phyloP scores from a whole-genome alignment of 2,113 vertebrate genomes.

The Sander vitreus region DNA sequence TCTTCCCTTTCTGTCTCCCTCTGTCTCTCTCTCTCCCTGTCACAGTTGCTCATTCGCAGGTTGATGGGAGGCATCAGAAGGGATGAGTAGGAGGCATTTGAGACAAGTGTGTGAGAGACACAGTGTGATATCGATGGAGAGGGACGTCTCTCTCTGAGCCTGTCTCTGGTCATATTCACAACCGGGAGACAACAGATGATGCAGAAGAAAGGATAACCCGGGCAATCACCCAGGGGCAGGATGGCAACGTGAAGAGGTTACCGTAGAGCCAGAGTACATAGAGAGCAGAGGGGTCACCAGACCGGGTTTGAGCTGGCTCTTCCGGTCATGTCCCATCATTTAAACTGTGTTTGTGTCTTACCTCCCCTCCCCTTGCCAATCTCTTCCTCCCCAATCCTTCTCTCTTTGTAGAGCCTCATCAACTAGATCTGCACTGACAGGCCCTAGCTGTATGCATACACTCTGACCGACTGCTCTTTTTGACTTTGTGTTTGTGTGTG shows the following conservation, averaged over 20 bases:
- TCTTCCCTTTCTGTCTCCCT: conserved; percentile 45
- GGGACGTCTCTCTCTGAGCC: conserved; percentile 77
- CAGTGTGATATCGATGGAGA: conserved; percentile 62
- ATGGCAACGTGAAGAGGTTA: conserved; percentile 51
- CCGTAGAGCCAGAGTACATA: conserved; percentile 22
- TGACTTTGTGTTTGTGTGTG: conserved; percentile 82
- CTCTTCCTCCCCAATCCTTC: conserved; percentile 48
- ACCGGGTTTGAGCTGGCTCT: conserved; percentile 72
- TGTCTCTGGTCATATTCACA: conserved; percentile 78
- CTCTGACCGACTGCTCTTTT: conserved; percentile 96
- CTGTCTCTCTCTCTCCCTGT: conserved; percentile 68
- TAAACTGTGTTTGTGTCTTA: conserved; percentile 60
- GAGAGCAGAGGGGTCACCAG: conserved; percentile 63
- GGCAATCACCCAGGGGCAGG: conserved; percentile 73
- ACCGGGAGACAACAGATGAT: conserved; percentile 69
- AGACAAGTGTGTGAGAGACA: conserved; percentile 76
- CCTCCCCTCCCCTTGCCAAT: conserved; percentile 31
- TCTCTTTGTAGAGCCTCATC: conserved; percentile 50
- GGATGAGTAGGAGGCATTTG: conserved; percentile 77
- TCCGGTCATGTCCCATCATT: conserved; percentile 76
- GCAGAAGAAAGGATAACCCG: conserved; percentile 71
- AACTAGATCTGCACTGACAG: conserved; percentile 72
- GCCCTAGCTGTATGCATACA: conserved; percentile 84
- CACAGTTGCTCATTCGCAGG: conserved; percentile 78
- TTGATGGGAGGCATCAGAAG: conserved; percentile 76